These are phyloP conservation scores for Zaprionus ghesquierei DNA, from an alignment of 1,140 invertebrate genomes.

Conservation along the genomic window DNA sequence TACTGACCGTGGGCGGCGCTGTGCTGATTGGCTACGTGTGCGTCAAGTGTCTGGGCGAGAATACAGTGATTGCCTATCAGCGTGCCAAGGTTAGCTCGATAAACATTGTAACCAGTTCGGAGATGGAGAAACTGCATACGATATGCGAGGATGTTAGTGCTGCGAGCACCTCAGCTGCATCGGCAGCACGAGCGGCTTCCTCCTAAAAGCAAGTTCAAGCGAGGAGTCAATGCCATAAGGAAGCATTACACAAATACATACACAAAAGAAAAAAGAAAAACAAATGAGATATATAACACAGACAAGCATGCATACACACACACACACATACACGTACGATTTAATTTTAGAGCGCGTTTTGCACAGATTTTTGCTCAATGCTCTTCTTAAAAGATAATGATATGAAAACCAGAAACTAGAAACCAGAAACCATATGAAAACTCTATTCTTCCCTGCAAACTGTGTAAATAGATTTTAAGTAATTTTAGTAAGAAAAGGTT, in stretches of 20 bases:
- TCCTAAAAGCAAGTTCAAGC: constrained; percentile 34
- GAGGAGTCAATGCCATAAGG: constrained; percentile 16
- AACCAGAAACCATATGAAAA: too few relatives aligned
- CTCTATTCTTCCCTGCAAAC: constrained; percentile 36
- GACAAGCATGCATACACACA: background rate
- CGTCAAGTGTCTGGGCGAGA: constrained; percentile 91
- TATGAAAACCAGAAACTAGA: background rate
- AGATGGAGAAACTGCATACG: constrained; percentile 80
- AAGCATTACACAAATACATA: constrained; percentile 28
- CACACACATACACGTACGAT: constrained; percentile 23
- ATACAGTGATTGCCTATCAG: constrained; percentile 93
- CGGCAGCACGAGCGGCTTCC: constrained; percentile 43
- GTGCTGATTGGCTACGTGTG: constrained; percentile 92
- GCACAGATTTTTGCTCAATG: constrained; percentile 72
- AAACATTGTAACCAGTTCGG: constrained; percentile 86
- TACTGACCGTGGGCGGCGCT: constrained; percentile 90
- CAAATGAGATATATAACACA: background rate
- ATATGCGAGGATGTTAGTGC: constrained; percentile 78
- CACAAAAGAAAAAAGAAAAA: too few relatives aligned
- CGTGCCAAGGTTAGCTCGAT: constrained; percentile 93
- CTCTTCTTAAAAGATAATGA: constrained; percentile 11
- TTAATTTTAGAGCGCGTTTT: constrained; percentile 58
- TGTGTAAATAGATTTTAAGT: constrained; percentile 68
- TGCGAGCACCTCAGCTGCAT: constrained; percentile 56
- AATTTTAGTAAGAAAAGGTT: constrained; percentile 42